Conservation (phyloP, 30 jellyfish, hydroid and myxozoan species). For the Hydractinia echinata region DNA sequence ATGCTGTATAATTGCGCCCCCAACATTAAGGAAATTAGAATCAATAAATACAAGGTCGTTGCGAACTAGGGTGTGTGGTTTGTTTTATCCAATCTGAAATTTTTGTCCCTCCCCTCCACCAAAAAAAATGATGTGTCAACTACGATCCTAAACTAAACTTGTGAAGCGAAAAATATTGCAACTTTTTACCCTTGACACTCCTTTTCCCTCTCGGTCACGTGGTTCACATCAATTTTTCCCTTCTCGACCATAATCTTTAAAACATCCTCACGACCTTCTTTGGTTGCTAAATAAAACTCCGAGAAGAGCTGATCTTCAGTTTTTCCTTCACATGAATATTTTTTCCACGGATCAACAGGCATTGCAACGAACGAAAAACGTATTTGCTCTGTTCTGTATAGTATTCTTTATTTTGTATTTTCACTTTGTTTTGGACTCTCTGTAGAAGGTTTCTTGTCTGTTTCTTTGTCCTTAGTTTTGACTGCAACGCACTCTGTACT, state of each 20-base stretch:
- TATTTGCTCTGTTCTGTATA: no score
- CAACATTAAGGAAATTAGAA: no score
- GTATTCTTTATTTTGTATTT: no score
- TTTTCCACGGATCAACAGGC: background rate
- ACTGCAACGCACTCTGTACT: slow-evolving; percentile 11
- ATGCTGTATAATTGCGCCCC: no score
- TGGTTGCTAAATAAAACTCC: background rate
- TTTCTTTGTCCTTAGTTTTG: background rate
- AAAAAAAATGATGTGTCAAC: no score
- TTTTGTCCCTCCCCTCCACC: no score
- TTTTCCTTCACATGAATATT: slow-evolving; percentile 11
- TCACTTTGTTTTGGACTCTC: background rate
- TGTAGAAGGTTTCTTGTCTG: background rate
- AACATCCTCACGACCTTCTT: background rate
- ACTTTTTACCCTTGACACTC: slow-evolving; percentile 18
- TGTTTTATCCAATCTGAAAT: no score
- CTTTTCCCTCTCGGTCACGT: background rate
- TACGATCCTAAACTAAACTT: no score
- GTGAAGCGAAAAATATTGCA: no score
- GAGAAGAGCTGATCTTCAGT: background rate
- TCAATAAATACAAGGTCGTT: no score
- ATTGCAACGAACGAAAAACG: no score
- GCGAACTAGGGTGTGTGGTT: no score
- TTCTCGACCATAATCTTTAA: background rate
- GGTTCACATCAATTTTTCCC: background rate